Evolutionary conservation across 2,113 vertebrate species (phyloP).

Genomic region (Isurus oxyrinchus): DNA sequence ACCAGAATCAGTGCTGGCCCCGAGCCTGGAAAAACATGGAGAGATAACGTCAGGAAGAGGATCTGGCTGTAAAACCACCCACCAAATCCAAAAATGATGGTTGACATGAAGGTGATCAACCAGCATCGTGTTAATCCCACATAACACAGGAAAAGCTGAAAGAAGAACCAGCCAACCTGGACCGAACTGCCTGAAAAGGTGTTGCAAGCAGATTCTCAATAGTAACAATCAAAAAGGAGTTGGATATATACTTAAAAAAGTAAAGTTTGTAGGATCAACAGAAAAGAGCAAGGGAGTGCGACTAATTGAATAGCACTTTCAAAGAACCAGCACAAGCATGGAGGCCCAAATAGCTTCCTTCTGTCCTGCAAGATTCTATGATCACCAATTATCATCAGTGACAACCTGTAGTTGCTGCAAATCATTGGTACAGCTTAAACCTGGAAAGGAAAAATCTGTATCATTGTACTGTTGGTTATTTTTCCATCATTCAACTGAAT

Average conservation of each 20-base stretch:
- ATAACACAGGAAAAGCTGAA: no score
- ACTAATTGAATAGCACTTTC: background rate
- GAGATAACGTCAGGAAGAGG: no score
- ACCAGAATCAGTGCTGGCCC: no score
- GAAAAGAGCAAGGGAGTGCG: background rate
- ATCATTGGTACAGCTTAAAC: background rate
- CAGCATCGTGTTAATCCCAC: no score
- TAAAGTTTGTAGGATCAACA: background rate
- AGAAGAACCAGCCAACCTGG: no score
- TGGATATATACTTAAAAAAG: background rate
- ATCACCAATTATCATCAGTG: background rate
- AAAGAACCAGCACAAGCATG: background rate
- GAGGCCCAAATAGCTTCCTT: background rate
- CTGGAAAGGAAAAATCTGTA: background rate
- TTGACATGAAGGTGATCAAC: no score
- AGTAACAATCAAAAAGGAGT: no score
- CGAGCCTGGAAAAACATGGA: no score
- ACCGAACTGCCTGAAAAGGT: no score
- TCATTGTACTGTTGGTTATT: background rate
- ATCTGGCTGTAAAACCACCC: no score
- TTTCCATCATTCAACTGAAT: background rate
- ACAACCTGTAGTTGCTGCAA: background rate
- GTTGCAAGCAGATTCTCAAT: no score
- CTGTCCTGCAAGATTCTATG: background rate
- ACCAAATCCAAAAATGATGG: no score